phyloP scores from a whole-genome alignment of 2,113 vertebrate genomes.

The Misgurnus mizolepis region DNA sequence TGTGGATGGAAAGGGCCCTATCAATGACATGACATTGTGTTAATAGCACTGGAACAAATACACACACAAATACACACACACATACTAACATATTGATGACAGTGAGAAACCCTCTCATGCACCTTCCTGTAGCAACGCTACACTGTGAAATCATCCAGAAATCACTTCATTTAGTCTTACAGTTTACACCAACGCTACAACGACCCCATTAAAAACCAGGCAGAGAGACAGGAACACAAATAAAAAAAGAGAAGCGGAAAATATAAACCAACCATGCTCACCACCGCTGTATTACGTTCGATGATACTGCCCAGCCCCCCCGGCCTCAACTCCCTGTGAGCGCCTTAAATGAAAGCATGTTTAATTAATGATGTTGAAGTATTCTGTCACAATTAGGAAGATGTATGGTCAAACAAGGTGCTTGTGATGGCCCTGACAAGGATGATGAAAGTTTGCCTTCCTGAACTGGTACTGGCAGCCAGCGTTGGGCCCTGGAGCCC shows the following conservation, averaged over 20 bases:
- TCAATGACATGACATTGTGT: conserved; percentile 44
- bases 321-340: conserved; percentile 63
- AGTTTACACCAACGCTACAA: neutral
- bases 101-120: neutral
- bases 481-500: conserved; percentile 71
- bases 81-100: neutral
- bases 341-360: conserved; percentile 80
- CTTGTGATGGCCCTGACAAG: conserved; percentile 95
- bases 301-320: conserved; percentile 21
- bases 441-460: conserved; percentile 87
- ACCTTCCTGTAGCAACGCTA: neutral
- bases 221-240: conserved; percentile 37
- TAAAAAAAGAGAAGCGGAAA: neutral
- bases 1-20: conserved; percentile 44
- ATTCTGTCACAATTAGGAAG: conserved; percentile 98
- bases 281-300: conserved; percentile 6
- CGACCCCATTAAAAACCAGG: conserved; percentile 18
- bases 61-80: conserved; percentile 11
- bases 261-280: neutral
- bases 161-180: conserved; percentile 6
- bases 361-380: conserved; percentile 98
- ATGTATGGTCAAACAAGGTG: conserved; percentile 96
- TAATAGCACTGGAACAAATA: conserved; percentile 22
- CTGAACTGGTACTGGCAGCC: conserved; percentile 87
- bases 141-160: neutral